Evolutionary conservation across 2,113 vertebrate genomes (phyloP).

Genomic region (Embiotoca jacksoni): DNA sequence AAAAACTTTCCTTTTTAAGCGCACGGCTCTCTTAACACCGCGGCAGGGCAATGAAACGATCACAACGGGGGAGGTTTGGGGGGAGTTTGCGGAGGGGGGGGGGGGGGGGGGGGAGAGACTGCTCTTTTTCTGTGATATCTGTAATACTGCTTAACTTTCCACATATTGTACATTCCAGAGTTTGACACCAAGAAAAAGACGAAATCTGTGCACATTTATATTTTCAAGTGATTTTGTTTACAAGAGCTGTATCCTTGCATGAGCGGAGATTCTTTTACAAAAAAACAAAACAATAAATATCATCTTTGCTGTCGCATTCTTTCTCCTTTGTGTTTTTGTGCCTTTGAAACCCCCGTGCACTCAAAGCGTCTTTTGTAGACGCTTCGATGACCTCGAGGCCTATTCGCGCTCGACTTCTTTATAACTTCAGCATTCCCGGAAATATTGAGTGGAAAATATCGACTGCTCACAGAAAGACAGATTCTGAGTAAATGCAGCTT

Average conservation of each 20-base stretch:
- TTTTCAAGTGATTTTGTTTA: conserved; percentile 78
- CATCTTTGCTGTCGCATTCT: conserved; percentile 61
- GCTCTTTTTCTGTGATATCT: conserved; percentile 32
- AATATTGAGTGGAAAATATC: conserved; percentile 36
- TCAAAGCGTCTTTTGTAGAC: background rate
- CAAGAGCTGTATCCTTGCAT: conserved; percentile 79
- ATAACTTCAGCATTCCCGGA: background rate
- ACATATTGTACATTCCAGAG: conserved; percentile 72
- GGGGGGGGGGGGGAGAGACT: background rate
- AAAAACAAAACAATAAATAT: conserved; percentile 71
- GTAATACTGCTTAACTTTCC: conserved; percentile 51
- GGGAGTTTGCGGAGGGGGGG: background rate
- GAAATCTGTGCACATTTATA: conserved; percentile 72
- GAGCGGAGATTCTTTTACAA: conserved; percentile 73
- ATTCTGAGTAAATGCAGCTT: background rate
- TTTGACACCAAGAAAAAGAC: conserved; percentile 60
- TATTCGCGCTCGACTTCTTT: conserved; percentile 6
- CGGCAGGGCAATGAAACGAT: conserved; percentile 37
- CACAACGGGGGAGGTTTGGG: background rate
- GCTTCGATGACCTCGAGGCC: background rate
- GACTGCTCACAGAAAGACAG: background rate
- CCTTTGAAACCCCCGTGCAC: background rate
- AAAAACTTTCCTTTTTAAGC: conserved; percentile 1
- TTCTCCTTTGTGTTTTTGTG: background rate
- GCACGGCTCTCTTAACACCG: conserved; percentile 20